phyloP scores from a whole-genome alignment of 92 coral and sea anemone species.

The Hydrozoanthus gracilis region DNA sequence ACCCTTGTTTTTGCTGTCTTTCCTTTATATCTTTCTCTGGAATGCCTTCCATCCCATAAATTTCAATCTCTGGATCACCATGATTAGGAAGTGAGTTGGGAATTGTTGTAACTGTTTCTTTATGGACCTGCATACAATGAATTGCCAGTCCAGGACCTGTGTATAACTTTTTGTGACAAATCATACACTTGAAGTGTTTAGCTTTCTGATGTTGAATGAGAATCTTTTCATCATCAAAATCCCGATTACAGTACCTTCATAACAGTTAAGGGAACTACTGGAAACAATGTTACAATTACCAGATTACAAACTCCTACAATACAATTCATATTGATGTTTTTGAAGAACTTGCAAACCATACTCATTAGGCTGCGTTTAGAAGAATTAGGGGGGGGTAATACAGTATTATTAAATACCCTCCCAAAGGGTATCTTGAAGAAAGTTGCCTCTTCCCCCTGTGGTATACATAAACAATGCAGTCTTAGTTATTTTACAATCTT shows the following conservation, averaged over 20 bases:
- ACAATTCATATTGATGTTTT: neutral
- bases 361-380: too few relatives aligned
- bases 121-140: slow-evolving; percentile 98
- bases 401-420: too few relatives aligned
- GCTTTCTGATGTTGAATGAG: slow-evolving; percentile 98
- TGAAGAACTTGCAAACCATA: too few relatives aligned
- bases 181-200: slow-evolving; percentile 96
- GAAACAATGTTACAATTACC: neutral
- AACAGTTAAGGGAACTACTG: slow-evolving; percentile 64
- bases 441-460: too few relatives aligned
- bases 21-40: slow-evolving; percentile 98
- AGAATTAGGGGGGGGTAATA: too few relatives aligned
- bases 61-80: slow-evolving; percentile 98
- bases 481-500: too few relatives aligned
- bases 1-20: slow-evolving; percentile 82
- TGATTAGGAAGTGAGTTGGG: slow-evolving; percentile 96
- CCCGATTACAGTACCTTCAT: slow-evolving; percentile 95
- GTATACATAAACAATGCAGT: too few relatives aligned
- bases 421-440: too few relatives aligned
- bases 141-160: slow-evolving; percentile 99
- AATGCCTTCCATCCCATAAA: slow-evolving; percentile 99
- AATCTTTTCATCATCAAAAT: slow-evolving; percentile 98
- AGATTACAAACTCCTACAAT: too few relatives aligned
- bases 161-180: slow-evolving; percentile 96
- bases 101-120: slow-evolving; percentile 90